These are phyloP conservation scores for Diaperis boleti DNA, from an alignment of 2,888 invertebrate species.

Conservation along the genomic window DNA sequence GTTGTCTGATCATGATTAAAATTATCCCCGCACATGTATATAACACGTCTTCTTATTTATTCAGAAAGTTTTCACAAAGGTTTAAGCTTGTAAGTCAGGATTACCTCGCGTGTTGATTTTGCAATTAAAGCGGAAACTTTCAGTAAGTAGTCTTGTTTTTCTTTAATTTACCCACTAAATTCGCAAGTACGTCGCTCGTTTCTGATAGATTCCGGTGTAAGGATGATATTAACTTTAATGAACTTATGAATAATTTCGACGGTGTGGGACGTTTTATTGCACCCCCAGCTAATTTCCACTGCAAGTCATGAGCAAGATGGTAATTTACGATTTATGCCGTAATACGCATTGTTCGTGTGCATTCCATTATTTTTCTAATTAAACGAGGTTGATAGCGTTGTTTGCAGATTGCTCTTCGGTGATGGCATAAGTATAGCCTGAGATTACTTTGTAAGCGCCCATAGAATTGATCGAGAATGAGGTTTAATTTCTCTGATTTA, in stretches of 20 bases:
- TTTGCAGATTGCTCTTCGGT: too few species aligned
- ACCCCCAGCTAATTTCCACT: slow-evolving; percentile 12
- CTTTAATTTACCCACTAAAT: slow-evolving; percentile 14
- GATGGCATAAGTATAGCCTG: too few species aligned
- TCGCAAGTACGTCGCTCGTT: background rate
- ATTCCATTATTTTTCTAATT: too few species aligned
- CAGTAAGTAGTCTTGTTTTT: slow-evolving; percentile 12
- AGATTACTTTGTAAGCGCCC: too few species aligned
- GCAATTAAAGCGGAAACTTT: slow-evolving; percentile 19
- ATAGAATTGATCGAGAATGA: too few species aligned
- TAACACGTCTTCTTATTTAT: too few species aligned
- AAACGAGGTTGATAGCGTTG: too few species aligned
- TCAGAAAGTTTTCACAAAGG: background rate
- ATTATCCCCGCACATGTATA: too few species aligned
- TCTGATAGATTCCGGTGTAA: slow-evolving; percentile 5
- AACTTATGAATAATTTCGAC: slow-evolving; percentile 20
- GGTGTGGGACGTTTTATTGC: background rate
- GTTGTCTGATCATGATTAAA: too few species aligned
- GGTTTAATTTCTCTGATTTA: too few species aligned
- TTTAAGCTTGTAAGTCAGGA: background rate
- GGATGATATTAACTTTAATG: slow-evolving; percentile 9
- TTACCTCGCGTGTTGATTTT: slow-evolving; percentile 3
- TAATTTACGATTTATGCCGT: background rate
- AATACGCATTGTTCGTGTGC: too few species aligned
- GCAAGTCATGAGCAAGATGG: background rate